These are phyloP conservation scores for Picathartes gymnocephalus DNA, from an alignment of 2,113 vertebrate genomes.

Conservation along the genomic window DNA sequence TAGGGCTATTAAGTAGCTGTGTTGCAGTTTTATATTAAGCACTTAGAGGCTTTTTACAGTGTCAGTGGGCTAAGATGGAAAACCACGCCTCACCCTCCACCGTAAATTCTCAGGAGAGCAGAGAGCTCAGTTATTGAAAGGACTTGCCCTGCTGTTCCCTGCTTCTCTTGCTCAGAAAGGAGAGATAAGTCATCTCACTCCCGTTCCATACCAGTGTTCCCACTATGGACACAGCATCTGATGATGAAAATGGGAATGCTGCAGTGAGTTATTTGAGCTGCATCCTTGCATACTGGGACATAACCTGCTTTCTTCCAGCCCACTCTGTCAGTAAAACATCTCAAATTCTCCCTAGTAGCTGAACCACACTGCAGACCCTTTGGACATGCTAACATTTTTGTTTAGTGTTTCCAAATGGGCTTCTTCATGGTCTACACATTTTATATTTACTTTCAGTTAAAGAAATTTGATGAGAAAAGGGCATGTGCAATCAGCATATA, in stretches of 20 bases:
- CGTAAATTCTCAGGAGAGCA: background rate
- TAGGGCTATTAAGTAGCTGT: background rate
- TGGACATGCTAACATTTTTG: accelerated
- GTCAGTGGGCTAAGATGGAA: background rate
- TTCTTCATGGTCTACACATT: background rate
- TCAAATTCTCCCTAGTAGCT: background rate
- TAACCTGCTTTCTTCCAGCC: background rate
- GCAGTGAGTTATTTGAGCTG: background rate
- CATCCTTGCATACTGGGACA: background rate
- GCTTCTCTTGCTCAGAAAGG: background rate
- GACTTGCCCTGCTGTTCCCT: background rate
- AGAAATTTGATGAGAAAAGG: background rate
- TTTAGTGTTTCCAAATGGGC: background rate
- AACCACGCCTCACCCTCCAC: background rate
- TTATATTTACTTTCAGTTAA: background rate
- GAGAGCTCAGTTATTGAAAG: background rate
- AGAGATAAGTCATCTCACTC: background rate
- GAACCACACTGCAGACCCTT: background rate
- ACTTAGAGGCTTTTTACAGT: background rate
- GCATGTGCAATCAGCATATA: background rate
- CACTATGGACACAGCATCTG: background rate
- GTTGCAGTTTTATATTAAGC: background rate
- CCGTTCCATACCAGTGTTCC: background rate
- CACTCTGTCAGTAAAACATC: background rate
- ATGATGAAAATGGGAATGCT: background rate